phyloP scores from a whole-genome alignment of 1,140 invertebrate genomes.

The Elysia chlorotica region DNA sequence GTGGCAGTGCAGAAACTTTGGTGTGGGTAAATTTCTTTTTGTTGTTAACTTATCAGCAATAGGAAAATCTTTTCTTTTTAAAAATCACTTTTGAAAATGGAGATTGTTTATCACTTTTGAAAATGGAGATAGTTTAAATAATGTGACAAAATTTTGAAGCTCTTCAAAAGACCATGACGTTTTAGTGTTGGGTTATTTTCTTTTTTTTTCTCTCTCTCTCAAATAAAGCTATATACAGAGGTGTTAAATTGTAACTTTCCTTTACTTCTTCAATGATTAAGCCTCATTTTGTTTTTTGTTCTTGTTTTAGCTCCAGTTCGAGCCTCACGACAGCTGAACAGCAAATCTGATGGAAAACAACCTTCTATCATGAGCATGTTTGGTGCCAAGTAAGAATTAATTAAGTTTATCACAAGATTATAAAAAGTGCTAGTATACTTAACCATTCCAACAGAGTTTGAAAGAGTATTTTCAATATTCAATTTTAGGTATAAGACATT shows the following conservation, averaged over 20 bases:
- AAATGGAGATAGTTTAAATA: neutral
- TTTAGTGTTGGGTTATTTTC: neutral
- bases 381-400: constrained; percentile 3
- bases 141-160: neutral
- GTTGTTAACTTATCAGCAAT: neutral
- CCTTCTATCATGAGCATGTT: constrained; percentile 12
- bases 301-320: constrained; percentile 4
- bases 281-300: neutral
- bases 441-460: neutral
- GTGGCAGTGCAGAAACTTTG: too few relatives aligned
- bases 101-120: too few relatives aligned
- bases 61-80: neutral
- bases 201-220: neutral
- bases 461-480: neutral
- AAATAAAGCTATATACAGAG: neutral
- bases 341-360: constrained; percentile 7
- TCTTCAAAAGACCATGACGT: neutral
- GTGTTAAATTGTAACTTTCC: neutral
- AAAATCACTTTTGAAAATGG: neutral
- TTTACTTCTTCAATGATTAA: neutral
- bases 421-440: too few relatives aligned
- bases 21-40: neutral
- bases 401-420: neutral
- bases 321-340: neutral
- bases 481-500: neutral